Evolutionary conservation across 2,888 invertebrate species (phyloP).

Genomic region (Schrankia costaestrigalis): DNA sequence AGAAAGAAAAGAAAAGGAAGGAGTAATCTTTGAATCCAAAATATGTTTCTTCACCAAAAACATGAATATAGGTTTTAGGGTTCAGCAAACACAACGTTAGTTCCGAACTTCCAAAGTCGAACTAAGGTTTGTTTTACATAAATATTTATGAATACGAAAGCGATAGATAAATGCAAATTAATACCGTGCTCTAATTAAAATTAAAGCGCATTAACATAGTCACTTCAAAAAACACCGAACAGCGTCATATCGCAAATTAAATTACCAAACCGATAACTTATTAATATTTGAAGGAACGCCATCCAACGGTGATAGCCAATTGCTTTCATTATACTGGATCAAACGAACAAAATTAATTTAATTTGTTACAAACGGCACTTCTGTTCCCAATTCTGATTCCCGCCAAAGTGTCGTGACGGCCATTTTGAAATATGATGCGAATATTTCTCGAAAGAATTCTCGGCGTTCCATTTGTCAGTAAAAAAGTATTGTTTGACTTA

Average conservation of each 20-base stretch:
- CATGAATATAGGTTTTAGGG: too few relatives aligned
- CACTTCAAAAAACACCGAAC: conserved; percentile 1
- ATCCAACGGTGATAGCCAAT: conserved; percentile 7
- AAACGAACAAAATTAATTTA: conserved; percentile 9
- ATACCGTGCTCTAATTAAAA: too few relatives aligned
- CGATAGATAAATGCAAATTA: too few relatives aligned
- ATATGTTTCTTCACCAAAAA: too few relatives aligned
- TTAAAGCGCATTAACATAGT: background rate
- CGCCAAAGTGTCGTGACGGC: conserved; percentile 36
- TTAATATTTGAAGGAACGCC: conserved; percentile 8
- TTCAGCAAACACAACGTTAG: too few relatives aligned
- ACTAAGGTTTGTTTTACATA: too few relatives aligned
- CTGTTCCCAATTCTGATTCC: conserved; percentile 17
- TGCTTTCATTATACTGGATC: conserved; percentile 1
- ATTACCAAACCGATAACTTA: conserved; percentile 3
- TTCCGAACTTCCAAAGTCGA: too few relatives aligned
- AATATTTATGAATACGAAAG: too few relatives aligned
- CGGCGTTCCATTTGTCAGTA: conserved; percentile 27
- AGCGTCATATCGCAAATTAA: background rate
- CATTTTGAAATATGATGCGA: conserved; percentile 41
- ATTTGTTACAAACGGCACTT: conserved; percentile 12
- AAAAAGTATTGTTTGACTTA: background rate
- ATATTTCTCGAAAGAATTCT: conserved; percentile 42
- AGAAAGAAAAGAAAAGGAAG: too few relatives aligned
- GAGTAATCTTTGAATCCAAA: too few relatives aligned